phyloP scores from a whole-genome alignment of 2,888 invertebrate species.

The Yponomeuta sedellus region DNA sequence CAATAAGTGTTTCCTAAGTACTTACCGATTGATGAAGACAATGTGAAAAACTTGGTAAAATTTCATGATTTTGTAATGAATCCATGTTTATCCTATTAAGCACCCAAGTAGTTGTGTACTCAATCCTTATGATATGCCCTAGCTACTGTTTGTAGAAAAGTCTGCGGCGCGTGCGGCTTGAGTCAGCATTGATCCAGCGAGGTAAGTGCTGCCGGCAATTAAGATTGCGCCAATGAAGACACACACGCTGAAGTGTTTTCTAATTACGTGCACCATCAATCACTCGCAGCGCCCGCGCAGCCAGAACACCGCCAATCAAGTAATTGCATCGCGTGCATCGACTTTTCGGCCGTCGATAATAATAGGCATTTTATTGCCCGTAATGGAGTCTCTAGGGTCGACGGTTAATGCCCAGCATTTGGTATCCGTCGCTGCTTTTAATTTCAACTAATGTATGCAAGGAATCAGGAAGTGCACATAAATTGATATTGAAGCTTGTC shows the following conservation, averaged over 20 bases:
- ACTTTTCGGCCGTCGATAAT: slow-evolving; percentile 75
- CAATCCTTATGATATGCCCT: background rate
- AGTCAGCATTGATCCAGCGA: slow-evolving; percentile 70
- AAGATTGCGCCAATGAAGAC: slow-evolving; percentile 71
- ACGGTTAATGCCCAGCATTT: slow-evolving; percentile 59
- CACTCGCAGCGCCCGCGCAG: slow-evolving; percentile 55
- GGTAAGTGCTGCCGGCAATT: slow-evolving; percentile 71
- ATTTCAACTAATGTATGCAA: slow-evolving; percentile 69
- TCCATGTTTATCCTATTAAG: background rate
- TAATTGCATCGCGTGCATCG: slow-evolving; percentile 77
- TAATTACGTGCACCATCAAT: slow-evolving; percentile 75
- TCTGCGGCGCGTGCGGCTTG: slow-evolving; percentile 56
- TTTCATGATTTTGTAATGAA: background rate
- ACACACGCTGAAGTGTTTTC: slow-evolving; percentile 73
- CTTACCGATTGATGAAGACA: slow-evolving; percentile 18
- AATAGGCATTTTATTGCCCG: slow-evolving; percentile 75
- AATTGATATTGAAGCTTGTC: slow-evolving; percentile 36
- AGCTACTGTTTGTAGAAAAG: slow-evolving; percentile 1
- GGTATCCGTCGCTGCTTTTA: slow-evolving; percentile 61
- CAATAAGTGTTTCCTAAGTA: slow-evolving; percentile 56
- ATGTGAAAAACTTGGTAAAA: background rate
- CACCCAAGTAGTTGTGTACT: background rate
- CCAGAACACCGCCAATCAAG: slow-evolving; percentile 75
- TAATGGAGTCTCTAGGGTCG: slow-evolving; percentile 76
- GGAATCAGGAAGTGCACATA: slow-evolving; percentile 41